phyloP scores from a whole-genome alignment of 2,797 vertebrate species.

The Martes flavigula region DNA sequence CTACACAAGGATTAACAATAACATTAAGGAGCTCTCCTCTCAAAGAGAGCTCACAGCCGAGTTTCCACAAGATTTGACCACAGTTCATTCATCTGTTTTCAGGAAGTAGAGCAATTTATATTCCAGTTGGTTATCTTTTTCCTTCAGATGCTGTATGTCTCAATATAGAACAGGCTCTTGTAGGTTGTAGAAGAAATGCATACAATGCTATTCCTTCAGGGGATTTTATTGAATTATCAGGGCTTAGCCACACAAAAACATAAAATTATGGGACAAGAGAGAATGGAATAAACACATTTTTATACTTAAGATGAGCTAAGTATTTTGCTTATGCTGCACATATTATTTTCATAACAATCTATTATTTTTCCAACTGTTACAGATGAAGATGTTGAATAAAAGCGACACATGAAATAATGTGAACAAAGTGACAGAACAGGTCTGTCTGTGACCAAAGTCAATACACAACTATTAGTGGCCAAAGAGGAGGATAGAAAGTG shows the following conservation, averaged over 20 bases:
- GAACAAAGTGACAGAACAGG: too few species aligned
- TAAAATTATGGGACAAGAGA: background rate
- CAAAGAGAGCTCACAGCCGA: background rate
- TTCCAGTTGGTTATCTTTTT: background rate
- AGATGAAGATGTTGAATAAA: background rate
- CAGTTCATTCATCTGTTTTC: background rate
- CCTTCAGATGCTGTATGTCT: background rate
- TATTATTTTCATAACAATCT: background rate
- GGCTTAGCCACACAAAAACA: background rate
- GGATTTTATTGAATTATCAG: background rate
- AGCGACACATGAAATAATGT: background rate
- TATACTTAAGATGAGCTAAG: background rate
- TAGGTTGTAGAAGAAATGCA: background rate
- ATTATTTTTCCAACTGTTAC: background rate
- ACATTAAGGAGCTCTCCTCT: background rate
- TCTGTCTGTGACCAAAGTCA: background rate
- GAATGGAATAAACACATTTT: background rate
- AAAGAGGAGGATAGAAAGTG: background rate
- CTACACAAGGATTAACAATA: rapidly evolving
- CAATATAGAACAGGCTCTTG: background rate
- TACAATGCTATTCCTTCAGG: background rate
- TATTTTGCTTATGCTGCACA: background rate
- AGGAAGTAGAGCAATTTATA: background rate
- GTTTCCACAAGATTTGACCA: background rate
- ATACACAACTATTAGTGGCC: too few species aligned